These are phyloP conservation scores for Mizuhopecten yessoensis DNA, from an alignment of 1,140 invertebrate species.

Conservation along the genomic window DNA sequence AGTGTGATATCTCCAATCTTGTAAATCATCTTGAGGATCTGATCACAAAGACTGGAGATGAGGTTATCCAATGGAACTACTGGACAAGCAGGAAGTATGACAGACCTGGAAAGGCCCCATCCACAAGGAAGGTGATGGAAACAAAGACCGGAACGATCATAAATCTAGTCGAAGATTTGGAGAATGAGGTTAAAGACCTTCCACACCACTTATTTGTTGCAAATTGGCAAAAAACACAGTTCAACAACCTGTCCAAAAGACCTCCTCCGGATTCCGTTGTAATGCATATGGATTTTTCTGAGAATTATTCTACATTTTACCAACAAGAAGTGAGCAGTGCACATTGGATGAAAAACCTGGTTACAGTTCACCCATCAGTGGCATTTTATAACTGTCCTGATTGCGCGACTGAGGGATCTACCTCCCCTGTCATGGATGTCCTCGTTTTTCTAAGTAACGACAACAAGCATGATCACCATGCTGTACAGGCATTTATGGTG, in stretches of 20 bases:
- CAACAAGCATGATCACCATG: constrained; percentile 60
- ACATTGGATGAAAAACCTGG: constrained; percentile 53
- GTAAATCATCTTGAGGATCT: too few relatives aligned
- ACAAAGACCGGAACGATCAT: too few relatives aligned
- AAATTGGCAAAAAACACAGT: constrained; percentile 50
- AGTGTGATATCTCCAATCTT: too few relatives aligned
- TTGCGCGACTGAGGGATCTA: background rate
- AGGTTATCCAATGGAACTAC: too few relatives aligned
- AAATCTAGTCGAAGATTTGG: background rate
- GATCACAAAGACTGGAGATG: too few relatives aligned
- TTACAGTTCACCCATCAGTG: constrained; percentile 54
- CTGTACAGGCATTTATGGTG: constrained; percentile 55
- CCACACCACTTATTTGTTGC: constrained; percentile 46
- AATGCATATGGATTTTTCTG: constrained; percentile 59
- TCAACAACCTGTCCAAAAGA: background rate
- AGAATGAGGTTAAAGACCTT: constrained; percentile 20
- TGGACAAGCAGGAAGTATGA: too few relatives aligned
- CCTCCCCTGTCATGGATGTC: constrained; percentile 47
- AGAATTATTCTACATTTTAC: constrained; percentile 55
- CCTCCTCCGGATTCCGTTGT: constrained; percentile 44
- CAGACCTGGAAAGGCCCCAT: too few relatives aligned
- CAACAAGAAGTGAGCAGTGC: constrained; percentile 61
- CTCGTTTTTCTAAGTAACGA: constrained; percentile 61
- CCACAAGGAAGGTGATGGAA: too few relatives aligned
- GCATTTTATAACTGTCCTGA: constrained; percentile 45